A percentile compares a stretch with the other conserved stretches of the same genome.
These are phyloP conservation scores for Dendropsophus ebraccatus DNA, from an alignment of 2,113 vertebrate genomes.

Conservation along the genomic window DNA sequence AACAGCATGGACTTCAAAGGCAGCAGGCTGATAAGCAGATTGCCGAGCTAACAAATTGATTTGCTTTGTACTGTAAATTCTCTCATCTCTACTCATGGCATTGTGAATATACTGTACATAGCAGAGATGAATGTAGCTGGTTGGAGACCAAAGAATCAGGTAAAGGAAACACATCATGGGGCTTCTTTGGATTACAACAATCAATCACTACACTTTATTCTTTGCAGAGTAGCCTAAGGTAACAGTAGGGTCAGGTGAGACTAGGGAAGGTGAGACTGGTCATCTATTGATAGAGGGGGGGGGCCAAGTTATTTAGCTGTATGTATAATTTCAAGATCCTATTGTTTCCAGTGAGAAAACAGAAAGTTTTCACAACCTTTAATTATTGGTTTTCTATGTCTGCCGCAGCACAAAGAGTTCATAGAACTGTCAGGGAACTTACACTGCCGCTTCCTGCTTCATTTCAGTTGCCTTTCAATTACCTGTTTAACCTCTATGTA, in stretches of 20 bases:
- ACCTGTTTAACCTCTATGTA: too few species aligned
- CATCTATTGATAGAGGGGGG: background rate
- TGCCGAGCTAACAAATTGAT: too few species aligned
- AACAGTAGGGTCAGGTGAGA: conserved; percentile 38
- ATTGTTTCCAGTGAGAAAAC: background rate
- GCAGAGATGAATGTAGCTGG: conserved; percentile 1
- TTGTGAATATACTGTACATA: background rate
- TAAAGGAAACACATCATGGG: conserved; percentile 6
- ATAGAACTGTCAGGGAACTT: background rate
- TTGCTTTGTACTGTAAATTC: too few species aligned
- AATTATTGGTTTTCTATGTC: background rate
- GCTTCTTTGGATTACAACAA: conserved; percentile 19
- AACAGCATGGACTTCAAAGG: too few species aligned
- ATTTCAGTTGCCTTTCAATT: too few species aligned
- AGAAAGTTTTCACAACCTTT: background rate
- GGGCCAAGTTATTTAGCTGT: background rate
- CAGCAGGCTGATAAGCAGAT: too few species aligned
- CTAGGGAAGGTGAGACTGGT: background rate
- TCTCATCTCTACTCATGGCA: too few species aligned
- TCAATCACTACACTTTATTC: conserved; percentile 34
- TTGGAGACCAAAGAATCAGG: background rate
- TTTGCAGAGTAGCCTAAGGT: conserved; percentile 20
- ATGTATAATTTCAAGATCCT: background rate
- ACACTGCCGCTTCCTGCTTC: too few species aligned
- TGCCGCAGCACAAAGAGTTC: background rate